These are phyloP conservation scores for Peucedramus taeniatus DNA, from an alignment of 2,113 vertebrate species.

Conservation along the genomic window DNA sequence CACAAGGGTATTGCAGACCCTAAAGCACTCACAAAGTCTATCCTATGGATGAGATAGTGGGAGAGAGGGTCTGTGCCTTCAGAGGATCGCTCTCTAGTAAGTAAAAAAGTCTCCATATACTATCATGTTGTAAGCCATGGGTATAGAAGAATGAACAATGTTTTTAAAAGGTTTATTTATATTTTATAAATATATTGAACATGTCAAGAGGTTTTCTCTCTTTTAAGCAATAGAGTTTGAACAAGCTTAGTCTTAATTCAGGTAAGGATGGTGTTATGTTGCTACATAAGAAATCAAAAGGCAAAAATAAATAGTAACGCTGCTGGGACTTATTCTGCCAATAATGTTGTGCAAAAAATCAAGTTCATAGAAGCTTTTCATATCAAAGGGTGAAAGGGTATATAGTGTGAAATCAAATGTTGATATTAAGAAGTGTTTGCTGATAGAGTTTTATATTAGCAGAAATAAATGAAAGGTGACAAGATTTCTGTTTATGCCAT, in stretches of 20 bases:
- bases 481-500: not conserved
- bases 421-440: not conserved
- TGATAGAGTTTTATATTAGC: not conserved
- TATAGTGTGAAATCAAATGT: not conserved
- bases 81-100: constrained; percentile 40
- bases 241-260: constrained; percentile 50
- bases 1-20: constrained; percentile 19
- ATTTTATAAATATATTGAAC: constrained; percentile 20
- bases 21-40: constrained; percentile 59
- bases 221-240: constrained; percentile 42
- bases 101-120: constrained; percentile 43
- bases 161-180: not conserved
- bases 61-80: constrained; percentile 45
- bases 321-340: not conserved
- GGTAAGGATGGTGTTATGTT: constrained; percentile 59
- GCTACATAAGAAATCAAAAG: constrained; percentile 24
- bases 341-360: not conserved
- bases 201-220: constrained; percentile 31
- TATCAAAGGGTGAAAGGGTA: not conserved
- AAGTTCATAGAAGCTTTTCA: not conserved
- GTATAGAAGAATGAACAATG: not conserved
- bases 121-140: not conserved
- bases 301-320: not conserved
- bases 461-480: not conserved
- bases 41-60: constrained; percentile 54